Percentiles rank a stretch among this genome's conserved stretches.
Conservation (phyloP, 1,140 invertebrate species). For the Euwallacea fornicatus region DNA sequence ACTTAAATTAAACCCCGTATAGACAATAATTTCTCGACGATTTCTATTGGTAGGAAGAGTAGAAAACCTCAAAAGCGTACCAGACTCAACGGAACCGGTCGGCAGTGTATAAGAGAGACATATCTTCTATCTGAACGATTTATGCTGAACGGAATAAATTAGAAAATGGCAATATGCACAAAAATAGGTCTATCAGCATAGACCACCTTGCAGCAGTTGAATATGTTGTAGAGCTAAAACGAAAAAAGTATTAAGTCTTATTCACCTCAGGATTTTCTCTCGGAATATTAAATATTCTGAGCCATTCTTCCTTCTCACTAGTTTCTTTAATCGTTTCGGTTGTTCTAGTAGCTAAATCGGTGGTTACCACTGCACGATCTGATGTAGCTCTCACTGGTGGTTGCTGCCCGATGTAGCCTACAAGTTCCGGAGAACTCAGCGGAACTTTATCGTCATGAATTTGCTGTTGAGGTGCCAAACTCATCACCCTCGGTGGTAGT, state of each 20-base stretch:
- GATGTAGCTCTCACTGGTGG: slow-evolving; percentile 21
- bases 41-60: too few relatives aligned
- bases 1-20: too few relatives aligned
- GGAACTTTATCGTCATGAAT: slow-evolving; percentile 59
- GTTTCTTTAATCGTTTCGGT: slow-evolving; percentile 17
- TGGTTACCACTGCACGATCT: slow-evolving; percentile 12
- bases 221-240: background rate
- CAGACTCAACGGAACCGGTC: too few relatives aligned
- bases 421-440: slow-evolving; percentile 62
- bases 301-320: slow-evolving; percentile 29
- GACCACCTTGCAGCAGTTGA: background rate
- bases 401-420: slow-evolving; percentile 57
- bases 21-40: too few relatives aligned
- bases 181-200: background rate
- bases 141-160: too few relatives aligned
- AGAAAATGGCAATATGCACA: too few relatives aligned
- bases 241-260: too few relatives aligned
- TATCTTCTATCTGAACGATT: too few relatives aligned
- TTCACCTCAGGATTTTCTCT: slow-evolving; percentile 55
- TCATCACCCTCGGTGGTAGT: slow-evolving; percentile 61
- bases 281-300: slow-evolving; percentile 55
- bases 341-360: slow-evolving; percentile 19
- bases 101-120: too few relatives aligned
- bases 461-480: slow-evolving; percentile 58
- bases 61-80: too few relatives aligned